phyloP scores from a whole-genome alignment of 2,888 invertebrate genomes.

The Drosophila siamana region DNA sequence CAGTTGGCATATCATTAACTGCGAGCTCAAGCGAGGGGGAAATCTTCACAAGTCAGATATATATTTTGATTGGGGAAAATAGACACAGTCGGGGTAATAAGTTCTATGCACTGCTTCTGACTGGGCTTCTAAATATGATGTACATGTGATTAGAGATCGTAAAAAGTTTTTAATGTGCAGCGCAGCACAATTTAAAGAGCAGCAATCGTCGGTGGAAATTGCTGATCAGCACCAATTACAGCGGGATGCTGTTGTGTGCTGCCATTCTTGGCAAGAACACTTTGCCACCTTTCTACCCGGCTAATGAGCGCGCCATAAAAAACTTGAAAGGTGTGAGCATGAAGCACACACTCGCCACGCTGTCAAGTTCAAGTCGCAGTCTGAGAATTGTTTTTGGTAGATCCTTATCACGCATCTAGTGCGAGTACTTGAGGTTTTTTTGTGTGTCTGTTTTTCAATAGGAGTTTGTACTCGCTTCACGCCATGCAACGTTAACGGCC shows the following conservation, averaged over 20 bases:
- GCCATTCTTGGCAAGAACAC: constrained; percentile 15
- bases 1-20: constrained; percentile 5
- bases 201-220: constrained; percentile 28
- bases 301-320: constrained; percentile 55
- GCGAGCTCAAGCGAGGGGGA: not conserved
- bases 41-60: not conserved
- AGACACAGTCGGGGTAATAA: too few species aligned
- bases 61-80: constrained; percentile 6
- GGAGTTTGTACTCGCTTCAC: constrained; percentile 49
- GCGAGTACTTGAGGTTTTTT: constrained; percentile 23
- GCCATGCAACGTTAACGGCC: constrained; percentile 79
- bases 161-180: constrained; percentile 21
- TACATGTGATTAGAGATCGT: constrained; percentile 22
- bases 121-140: constrained; percentile 17
- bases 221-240: constrained; percentile 52
- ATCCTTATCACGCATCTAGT: constrained; percentile 49
- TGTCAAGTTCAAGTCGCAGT: constrained; percentile 74
- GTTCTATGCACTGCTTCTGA: not conserved
- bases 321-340: constrained; percentile 58
- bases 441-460: constrained; percentile 34
- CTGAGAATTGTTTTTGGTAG: constrained; percentile 66
- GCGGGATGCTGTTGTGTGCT: constrained; percentile 14
- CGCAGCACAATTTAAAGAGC: constrained; percentile 3
- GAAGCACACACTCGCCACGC: constrained; percentile 42
- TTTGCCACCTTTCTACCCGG: constrained; percentile 45